Conservation (phyloP, 2,113 vertebrate species). For the Limanda limanda region DNA sequence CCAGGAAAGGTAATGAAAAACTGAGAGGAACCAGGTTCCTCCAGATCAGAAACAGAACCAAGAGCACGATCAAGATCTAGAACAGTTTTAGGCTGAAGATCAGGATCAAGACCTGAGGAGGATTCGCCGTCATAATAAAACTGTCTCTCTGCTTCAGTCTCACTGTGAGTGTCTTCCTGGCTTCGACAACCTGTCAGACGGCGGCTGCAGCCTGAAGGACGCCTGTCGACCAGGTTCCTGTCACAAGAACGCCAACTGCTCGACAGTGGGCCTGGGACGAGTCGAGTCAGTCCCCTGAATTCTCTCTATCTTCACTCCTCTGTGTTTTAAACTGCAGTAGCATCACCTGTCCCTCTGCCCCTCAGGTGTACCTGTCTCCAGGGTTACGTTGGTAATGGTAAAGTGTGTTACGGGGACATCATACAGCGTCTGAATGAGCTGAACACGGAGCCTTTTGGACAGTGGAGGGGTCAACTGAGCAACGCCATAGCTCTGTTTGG, state of each 20-base stretch:
- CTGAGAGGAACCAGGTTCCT: background rate
- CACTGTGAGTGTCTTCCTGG: constrained; percentile 92
- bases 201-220: constrained; percentile 84
- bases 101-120: background rate
- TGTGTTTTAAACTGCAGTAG: too few species aligned
- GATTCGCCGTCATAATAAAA: too few species aligned
- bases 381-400: constrained; percentile 87
- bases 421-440: constrained; percentile 87
- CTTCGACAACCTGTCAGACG: constrained; percentile 77
- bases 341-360: constrained; percentile 8
- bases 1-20: constrained; percentile 87
- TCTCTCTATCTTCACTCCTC: background rate
- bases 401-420: constrained; percentile 88
- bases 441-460: constrained; percentile 83
- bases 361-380: constrained; percentile 87
- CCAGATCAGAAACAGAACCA: background rate
- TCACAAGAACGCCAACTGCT: constrained; percentile 87
- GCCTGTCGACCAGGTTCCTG: constrained; percentile 86
- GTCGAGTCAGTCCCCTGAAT: constrained; percentile 80
- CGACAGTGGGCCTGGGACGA: constrained; percentile 79
- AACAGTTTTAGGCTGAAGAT: background rate
- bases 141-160: constrained; percentile 76
- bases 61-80: too few species aligned
- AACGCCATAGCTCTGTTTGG: constrained; percentile 86
- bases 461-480: constrained; percentile 88